Evolutionary conservation across 2,888 invertebrate genomes (phyloP), one percentile per base, ranked within the genome.

Genomic region (Frankliniella intonsa): DNA sequence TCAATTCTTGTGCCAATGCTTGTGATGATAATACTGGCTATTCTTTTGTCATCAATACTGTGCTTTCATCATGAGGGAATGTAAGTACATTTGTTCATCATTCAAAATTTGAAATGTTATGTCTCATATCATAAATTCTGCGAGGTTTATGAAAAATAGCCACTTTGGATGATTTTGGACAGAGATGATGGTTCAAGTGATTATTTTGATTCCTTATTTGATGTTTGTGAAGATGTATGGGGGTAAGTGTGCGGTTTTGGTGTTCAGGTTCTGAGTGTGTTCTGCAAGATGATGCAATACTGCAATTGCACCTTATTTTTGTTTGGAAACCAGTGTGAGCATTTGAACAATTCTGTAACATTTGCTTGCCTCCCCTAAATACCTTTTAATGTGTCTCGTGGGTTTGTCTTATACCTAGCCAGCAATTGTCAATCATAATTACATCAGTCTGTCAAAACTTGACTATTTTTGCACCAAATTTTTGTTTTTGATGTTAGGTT

Each of bases 61-160:
- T 95, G 95, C 87, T 92, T 94, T 84, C 92, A 94, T 84, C 93
- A 94, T 85, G 93, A 93, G 84, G 92, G 93, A 86, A 90, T 93
- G 94, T 95, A 88, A 94, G 94, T 92, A 86, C 83, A 83, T 83
- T 81, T 80, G 79, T 69, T 83, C 65, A 82, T 82, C 11, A 62
- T 82, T 82, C 17, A 19, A 81, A 51, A n/a, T 49, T 38, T 62
- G 22, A 51, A 83, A 65, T 49, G 17, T 81, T 82, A 17, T n/a
- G 50, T 51, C 69, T 27, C 80, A 50, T 83, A 50, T 80, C 80
- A n/a, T 83, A 49, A 55, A 49, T 83, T 81, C 80, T n/a, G 49
- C 80, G 62, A 27, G 62, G 11, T 79, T 22, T 55, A 27, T 9
- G 19, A n/a, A 50, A 50, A 38, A 38, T 38, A 38, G 2, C 38